These are phyloP conservation scores for Somateria mollissima DNA, from an alignment of 2,797 vertebrate genomes.

Conservation along the genomic window DNA sequence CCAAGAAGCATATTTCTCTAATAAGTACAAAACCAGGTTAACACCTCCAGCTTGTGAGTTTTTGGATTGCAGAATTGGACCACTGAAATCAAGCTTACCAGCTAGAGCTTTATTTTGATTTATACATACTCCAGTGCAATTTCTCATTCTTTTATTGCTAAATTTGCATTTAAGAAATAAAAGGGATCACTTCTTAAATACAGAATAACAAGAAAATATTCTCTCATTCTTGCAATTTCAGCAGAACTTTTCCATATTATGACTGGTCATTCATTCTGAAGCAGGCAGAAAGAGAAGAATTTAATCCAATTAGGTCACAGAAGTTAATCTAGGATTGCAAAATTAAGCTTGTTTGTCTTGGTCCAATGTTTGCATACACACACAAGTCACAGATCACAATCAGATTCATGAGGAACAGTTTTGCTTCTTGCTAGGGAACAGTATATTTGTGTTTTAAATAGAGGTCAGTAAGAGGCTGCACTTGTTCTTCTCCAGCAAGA, in stretches of 20 bases:
- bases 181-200: not conserved
- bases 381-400: not conserved
- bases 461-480: not conserved
- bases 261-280: not conserved
- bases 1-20: conserved; percentile 1
- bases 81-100: not conserved
- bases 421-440: not conserved
- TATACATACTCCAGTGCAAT: not conserved
- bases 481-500: not conserved
- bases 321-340: conserved; percentile 16
- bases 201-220: not conserved
- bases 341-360: not conserved
- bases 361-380: not conserved
- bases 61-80: not conserved
- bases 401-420: not conserved
- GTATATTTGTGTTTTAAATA: not conserved
- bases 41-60: not conserved
- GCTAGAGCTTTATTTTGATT: not conserved
- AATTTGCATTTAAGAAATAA: not conserved
- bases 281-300: not conserved
- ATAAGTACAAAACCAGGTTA: not conserved
- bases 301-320: not conserved
- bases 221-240: not conserved
- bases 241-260: not conserved
- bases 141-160: not conserved